Evolutionary conservation across 2,888 invertebrate genomes (phyloP).

Genomic region (Tetragonula carbonaria): DNA sequence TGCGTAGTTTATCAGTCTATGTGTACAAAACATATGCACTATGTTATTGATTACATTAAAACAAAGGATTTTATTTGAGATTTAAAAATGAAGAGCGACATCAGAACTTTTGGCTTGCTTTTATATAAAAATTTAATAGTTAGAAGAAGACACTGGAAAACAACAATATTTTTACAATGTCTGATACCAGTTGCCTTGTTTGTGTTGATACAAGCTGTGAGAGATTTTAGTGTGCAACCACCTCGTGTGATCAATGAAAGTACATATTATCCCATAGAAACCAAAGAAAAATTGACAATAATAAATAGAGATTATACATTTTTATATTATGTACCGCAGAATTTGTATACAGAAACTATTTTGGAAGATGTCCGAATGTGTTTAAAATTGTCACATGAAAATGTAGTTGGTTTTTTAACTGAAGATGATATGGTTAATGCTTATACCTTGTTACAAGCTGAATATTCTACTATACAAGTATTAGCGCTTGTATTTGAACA

Average conservation of each 20-base stretch:
- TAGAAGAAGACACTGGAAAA: constrained; percentile 78
- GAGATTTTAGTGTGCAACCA: constrained; percentile 71
- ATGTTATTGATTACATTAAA: constrained; percentile 1
- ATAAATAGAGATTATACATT: constrained; percentile 16
- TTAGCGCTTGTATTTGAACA: constrained; percentile 76
- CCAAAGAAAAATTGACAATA: constrained; percentile 39
- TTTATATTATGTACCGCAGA: constrained; percentile 76
- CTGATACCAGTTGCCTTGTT: constrained; percentile 76
- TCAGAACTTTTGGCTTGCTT: constrained; percentile 75
- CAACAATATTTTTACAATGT: constrained; percentile 76
- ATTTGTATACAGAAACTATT: constrained; percentile 68
- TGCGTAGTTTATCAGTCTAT: not conserved
- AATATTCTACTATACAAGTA: constrained; percentile 48
- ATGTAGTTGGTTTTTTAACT: constrained; percentile 66
- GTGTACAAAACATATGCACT: not conserved
- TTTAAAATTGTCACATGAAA: constrained; percentile 64
- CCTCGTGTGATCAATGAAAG: constrained; percentile 65
- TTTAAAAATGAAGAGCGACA: constrained; percentile 53
- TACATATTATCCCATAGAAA: constrained; percentile 69
- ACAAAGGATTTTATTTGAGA: not conserved
- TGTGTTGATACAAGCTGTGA: constrained; percentile 72
- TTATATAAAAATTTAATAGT: constrained; percentile 79
- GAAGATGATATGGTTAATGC: constrained; percentile 75
- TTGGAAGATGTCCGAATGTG: constrained; percentile 73
- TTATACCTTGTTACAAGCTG: constrained; percentile 68